Base-by-base conservation (phyloP, 2,113 vertebrate genomes). In the Donacobius atricapilla region DNA sequence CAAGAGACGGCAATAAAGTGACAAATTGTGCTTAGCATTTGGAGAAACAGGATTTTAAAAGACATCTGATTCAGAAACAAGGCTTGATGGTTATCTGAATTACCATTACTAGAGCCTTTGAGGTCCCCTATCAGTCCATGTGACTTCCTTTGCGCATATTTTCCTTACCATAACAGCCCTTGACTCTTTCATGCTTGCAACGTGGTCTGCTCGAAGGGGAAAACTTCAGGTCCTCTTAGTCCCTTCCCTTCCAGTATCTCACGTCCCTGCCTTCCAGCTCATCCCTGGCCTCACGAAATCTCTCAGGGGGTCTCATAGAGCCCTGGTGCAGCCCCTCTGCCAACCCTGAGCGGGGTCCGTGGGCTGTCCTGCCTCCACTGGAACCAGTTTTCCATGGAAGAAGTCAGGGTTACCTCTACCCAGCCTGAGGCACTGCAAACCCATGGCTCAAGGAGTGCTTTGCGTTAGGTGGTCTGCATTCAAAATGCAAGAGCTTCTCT, bases 91-190 rank as follows among this genome's bases (percentile, higher is more conserved):
- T 96, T 94, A 96, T 97, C 90, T 93, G 81, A 79, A 93, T 89
- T 94, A 94, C 89, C 94, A 96, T 81, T 89, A 83, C 64, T 66
- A 93, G 87, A 93, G 81, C 7, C 51, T 93, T 72, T 95, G 76
- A 96, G 93, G 93, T 94, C 73, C 90, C 60, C 76, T 93, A 86
- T 95, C 91, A 90, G 92, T 85, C 79, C 64, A 5, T 86, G 93
- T 96, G 95, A 97, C 92, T 96, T 97, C 94, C 96, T 91, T 90
- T 95, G 89, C 21, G 9, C 91, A 71, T 87, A 94, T 95, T 96
- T 89, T 96, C 66, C 81, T 96, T 95, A 53, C 91, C 89, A 65
- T 95, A 94, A 78, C 72, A 83, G 66, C 88, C 72, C 77, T 64
- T 78, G 80, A 58, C 47, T 94, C 61, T 87, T 94, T 92, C 64